Conservation (phyloP, 2,113 vertebrate species). For the Butastur rufipennis region DNA sequence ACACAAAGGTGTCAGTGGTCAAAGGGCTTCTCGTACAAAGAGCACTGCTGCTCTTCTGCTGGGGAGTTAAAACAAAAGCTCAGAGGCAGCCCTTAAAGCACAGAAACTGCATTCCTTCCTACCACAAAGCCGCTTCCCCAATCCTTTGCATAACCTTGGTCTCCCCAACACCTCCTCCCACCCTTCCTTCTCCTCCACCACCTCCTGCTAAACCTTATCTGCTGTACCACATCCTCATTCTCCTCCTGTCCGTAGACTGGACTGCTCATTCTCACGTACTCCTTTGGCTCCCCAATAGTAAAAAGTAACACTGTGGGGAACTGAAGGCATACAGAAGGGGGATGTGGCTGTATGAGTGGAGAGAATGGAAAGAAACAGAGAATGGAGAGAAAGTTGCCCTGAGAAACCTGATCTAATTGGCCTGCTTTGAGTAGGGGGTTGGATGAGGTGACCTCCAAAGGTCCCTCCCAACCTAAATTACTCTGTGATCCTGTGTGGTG, state of each 20-base stretch:
- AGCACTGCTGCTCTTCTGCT: neutral
- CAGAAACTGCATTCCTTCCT: constrained; percentile 57
- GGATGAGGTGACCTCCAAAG: neutral
- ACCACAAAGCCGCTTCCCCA: constrained; percentile 55
- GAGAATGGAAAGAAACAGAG: constrained; percentile 12
- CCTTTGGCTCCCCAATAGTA: neutral
- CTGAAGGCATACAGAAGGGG: constrained; percentile 7
- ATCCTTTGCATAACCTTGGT: constrained; percentile 61
- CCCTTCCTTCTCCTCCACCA: constrained; percentile 39
- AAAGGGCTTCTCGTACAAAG: neutral
- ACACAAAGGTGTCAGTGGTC: neutral
- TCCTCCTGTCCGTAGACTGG: neutral
- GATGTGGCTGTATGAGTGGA: constrained; percentile 13
- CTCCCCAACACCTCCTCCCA: constrained; percentile 45
- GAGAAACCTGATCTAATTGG: neutral
- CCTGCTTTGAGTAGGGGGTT: neutral
- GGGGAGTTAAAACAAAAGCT: constrained; percentile 2
- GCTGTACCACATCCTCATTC: constrained; percentile 60
- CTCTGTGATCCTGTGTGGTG: neutral
- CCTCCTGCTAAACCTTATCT: constrained; percentile 62
- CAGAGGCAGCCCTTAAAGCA: constrained; percentile 16
- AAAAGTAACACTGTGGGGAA: neutral
- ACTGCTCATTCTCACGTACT: constrained; percentile 53
- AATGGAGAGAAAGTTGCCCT: neutral
- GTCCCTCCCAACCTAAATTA: neutral